Conservation (phyloP, 1,140 invertebrate species). For the Zelostemma sp. region DNA sequence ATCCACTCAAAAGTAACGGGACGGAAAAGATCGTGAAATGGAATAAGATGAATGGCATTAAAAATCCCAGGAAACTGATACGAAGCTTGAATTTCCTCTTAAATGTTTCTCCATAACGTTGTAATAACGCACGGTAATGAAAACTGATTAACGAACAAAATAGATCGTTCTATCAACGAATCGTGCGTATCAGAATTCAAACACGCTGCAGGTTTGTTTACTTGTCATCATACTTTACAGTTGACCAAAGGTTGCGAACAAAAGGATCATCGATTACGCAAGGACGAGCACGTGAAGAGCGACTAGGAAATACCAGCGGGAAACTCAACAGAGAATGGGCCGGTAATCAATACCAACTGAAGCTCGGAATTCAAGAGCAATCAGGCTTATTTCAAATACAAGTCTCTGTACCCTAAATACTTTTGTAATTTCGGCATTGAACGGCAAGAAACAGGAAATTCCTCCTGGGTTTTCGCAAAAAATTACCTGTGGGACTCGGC, state of each 20-base stretch:
- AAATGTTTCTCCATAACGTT: too few species aligned
- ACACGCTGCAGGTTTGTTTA: too few species aligned
- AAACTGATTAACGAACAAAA: too few species aligned
- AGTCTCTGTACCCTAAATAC: neutral
- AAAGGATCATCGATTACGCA: neutral
- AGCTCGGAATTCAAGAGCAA: neutral
- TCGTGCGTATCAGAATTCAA: too few species aligned
- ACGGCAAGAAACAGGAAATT: neutral
- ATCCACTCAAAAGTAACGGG: too few species aligned
- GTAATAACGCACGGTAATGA: too few species aligned
- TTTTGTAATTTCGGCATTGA: conserved; percentile 4
- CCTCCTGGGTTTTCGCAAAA: neutral
- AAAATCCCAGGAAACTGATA: too few species aligned
- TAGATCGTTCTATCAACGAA: too few species aligned
- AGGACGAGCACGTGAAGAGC: neutral
- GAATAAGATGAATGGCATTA: too few species aligned
- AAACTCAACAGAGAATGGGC: neutral
- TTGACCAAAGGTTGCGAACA: neutral
- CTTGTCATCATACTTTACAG: too few species aligned
- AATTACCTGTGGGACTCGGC: conserved; percentile 81
- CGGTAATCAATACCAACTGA: neutral
- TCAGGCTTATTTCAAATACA: neutral
- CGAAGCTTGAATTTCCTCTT: too few species aligned
- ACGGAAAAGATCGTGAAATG: too few species aligned
- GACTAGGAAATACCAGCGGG: neutral